Evolutionary conservation across 2,113 vertebrate genomes (phyloP), one percentile per base, ranked within the genome.

Genomic region (Myotis brandtii): DNA sequence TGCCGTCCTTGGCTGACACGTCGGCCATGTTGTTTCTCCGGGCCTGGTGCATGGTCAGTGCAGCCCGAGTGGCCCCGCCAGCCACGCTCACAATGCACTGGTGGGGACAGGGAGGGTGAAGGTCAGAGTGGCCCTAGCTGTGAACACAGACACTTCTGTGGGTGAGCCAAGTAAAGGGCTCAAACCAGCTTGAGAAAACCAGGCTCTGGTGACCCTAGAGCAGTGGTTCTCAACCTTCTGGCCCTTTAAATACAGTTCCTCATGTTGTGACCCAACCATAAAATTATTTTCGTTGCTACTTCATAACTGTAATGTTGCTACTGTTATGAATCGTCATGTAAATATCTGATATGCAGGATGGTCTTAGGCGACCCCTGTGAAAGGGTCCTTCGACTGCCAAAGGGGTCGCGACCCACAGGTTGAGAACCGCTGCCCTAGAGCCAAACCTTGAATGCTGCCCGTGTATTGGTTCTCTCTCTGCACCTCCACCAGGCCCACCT

Each of bases 21-120:
- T 99, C 99, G 0, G 99, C 99, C 99, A 99, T 99, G 98, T 99
- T 99, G 98, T 99, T 99, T 89, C 99, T 98, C 48, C 99, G 99
- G 84, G 99, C 99, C 97, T 99, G 99, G 96, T 99, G 99, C 91
- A 99, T 97, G 3, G 99, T 99, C 66, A 99, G 98, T 1, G 99
- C 99, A 0, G 99, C 99, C 93, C 99, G 98, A n/a, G 99, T 99
- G 0, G 99, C 99, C 6, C 99, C 99, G 0, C 99, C 99, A 8
- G 99, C 99, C 50, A 99, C 99, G 13, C 99, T 99, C 46, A 99
- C 99, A 9, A 99, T 98, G 69, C 99, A 99, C 99, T 99, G 70
- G 73, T 10, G 13, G 92, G 81, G 20, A 88, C 50, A 92, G 64
- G 64, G 54, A 30, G 50, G 20, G 23, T 6, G 9, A 43, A 43